Conservation (phyloP, 2,888 invertebrate species). For the Hesperia comma region DNA sequence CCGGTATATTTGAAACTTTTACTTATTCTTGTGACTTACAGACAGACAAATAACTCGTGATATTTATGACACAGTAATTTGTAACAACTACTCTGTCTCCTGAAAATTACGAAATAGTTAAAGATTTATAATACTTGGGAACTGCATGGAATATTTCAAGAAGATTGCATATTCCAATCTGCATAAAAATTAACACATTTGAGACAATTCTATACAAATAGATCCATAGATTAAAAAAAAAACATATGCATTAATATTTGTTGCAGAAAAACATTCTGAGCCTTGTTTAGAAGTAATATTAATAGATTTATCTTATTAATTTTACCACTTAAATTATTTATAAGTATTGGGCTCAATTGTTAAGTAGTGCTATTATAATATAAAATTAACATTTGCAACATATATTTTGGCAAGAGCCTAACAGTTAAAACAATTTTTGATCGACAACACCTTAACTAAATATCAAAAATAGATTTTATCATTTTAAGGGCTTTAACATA, state of each 20-base stretch:
- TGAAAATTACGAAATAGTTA: too few species aligned
- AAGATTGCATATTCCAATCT: neutral
- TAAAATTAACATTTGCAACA: neutral
- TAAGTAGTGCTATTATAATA: too few species aligned
- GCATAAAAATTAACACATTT: neutral
- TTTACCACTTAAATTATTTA: too few species aligned
- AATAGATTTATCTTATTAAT: too few species aligned
- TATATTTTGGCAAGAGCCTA: conserved; percentile 1
- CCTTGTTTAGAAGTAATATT: too few species aligned
- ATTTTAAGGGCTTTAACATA: too few species aligned
- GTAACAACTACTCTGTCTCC: neutral
- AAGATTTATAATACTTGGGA: too few species aligned
- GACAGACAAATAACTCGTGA: neutral
- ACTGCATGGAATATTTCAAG: neutral
- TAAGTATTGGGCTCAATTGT: too few species aligned
- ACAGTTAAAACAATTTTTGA: conserved; percentile 50
- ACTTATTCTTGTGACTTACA: neutral
- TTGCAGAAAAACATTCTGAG: neutral
- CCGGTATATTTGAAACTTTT: too few species aligned
- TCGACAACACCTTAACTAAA: conserved; percentile 83
- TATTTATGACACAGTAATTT: neutral
- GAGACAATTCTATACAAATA: neutral
- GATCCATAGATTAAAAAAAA: neutral
- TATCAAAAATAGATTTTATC: neutral
- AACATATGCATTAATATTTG: neutral